These are phyloP conservation scores for Calliphora vomitoria DNA, from an alignment of 2,888 invertebrate species.

Conservation along the genomic window DNA sequence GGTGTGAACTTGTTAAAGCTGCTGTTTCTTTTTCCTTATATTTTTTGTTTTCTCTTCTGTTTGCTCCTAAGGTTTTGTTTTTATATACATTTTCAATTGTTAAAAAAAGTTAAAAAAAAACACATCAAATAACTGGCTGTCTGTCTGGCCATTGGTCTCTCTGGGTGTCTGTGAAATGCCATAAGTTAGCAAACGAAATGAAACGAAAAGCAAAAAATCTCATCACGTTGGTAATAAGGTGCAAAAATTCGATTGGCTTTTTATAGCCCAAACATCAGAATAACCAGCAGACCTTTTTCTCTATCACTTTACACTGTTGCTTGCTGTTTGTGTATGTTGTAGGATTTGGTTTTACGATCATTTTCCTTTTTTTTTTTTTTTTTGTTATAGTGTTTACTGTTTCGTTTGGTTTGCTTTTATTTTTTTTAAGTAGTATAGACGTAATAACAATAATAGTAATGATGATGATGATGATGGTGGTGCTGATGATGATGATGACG, in stretches of 20 bases:
- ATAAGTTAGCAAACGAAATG: slow-evolving; percentile 59
- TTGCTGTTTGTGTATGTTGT: background rate
- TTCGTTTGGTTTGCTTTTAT: background rate
- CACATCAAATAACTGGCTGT: slow-evolving; percentile 10
- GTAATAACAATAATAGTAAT: slow-evolving; percentile 55
- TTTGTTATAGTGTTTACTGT: background rate
- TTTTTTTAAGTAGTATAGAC: slow-evolving; percentile 36
- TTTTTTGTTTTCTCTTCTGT: background rate
- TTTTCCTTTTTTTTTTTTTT: background rate
- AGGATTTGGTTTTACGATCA: too few species aligned
- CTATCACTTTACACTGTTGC: slow-evolving; percentile 1
- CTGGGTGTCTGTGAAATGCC: slow-evolving; percentile 11
- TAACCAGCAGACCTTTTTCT: slow-evolving; percentile 24
- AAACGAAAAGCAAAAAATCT: slow-evolving; percentile 59
- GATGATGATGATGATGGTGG: slow-evolving; percentile 18
- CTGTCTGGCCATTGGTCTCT: slow-evolving; percentile 34
- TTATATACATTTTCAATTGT: slow-evolving; percentile 30
- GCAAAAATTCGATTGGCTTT: slow-evolving; percentile 67
- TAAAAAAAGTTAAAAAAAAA: slow-evolving; percentile 6
- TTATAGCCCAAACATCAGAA: slow-evolving; percentile 42
- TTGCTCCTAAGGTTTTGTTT: slow-evolving; percentile 11
- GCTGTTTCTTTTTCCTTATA: slow-evolving; percentile 44
- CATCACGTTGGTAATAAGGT: slow-evolving; percentile 71
- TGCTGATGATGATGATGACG: slow-evolving; percentile 26
- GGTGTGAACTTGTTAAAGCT: slow-evolving; percentile 77